These are phyloP conservation scores for Gymnorhina tibicen DNA, from an alignment of 2,113 vertebrate species.

Conservation along the genomic window DNA sequence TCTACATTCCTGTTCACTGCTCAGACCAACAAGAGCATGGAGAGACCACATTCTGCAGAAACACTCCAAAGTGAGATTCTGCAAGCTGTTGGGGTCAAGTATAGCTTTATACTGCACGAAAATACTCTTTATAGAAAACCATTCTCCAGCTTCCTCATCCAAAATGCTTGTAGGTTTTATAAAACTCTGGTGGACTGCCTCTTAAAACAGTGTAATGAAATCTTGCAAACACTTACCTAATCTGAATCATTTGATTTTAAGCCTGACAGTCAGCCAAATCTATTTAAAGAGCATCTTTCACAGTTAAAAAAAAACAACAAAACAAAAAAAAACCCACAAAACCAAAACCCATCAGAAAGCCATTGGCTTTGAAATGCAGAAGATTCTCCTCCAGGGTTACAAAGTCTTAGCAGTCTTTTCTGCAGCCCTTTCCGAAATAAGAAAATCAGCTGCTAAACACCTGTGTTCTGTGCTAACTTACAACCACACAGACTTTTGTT, in stretches of 20 bases:
- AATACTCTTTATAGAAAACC: neutral
- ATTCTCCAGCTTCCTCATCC: neutral
- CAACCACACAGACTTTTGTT: rapidly evolving
- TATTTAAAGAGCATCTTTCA: conserved; percentile 39
- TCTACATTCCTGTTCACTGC: neutral
- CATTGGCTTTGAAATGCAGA: neutral
- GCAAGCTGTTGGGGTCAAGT: neutral
- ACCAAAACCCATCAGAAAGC: neutral
- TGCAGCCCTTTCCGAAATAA: neutral
- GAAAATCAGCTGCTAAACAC: neutral
- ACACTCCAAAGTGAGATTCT: neutral
- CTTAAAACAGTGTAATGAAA: neutral
- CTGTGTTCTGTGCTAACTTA: neutral
- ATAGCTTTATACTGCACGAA: neutral
- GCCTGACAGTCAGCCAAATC: conserved; percentile 50
- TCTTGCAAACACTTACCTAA: conserved; percentile 39
- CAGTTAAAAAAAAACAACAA: neutral
- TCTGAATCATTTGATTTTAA: conserved; percentile 56
- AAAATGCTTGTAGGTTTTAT: neutral
- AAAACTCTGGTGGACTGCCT: neutral
- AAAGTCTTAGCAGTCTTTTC: neutral
- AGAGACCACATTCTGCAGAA: neutral
- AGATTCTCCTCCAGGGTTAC: neutral
- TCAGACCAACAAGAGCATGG: neutral
- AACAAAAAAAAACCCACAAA: neutral